phyloP scores from a whole-genome alignment of 2,113 vertebrate genomes.

The Smithornis capensis region DNA sequence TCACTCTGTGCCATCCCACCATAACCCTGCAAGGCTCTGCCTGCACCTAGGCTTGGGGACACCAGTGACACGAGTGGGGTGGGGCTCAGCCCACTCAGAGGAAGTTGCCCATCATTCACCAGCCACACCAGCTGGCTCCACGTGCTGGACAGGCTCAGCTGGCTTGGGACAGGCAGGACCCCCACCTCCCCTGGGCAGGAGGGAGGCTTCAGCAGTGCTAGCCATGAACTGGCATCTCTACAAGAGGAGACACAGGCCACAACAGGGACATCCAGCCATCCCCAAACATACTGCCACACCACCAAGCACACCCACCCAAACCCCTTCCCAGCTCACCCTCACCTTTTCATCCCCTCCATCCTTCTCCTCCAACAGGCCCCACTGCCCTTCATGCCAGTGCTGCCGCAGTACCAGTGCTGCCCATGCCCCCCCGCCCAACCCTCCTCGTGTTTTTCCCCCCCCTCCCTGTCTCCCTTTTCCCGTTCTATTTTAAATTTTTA shows the following conservation, averaged over 20 bases:
- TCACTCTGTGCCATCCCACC: background rate
- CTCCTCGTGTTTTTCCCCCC: background rate
- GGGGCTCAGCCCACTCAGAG: background rate
- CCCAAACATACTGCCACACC: background rate
- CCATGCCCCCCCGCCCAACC: background rate
- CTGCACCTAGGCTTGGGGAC: background rate
- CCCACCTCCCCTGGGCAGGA: background rate
- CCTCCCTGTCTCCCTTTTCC: background rate
- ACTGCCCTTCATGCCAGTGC: accelerated
- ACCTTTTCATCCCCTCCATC: background rate
- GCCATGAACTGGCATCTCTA: background rate
- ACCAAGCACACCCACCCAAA: background rate
- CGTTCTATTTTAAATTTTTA: conserved; percentile 53
- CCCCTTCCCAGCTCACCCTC: background rate
- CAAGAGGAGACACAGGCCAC: background rate
- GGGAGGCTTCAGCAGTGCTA: background rate
- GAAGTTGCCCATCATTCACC: background rate
- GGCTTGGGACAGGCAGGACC: background rate
- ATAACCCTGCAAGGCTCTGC: background rate
- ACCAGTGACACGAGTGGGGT: background rate
- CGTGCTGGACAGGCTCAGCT: background rate
- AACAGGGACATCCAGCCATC: background rate
- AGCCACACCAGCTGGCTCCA: accelerated
- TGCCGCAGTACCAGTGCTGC: background rate
- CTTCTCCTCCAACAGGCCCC: background rate